Percentiles rank a stretch among this genome's conserved stretches.
Evolutionary conservation across 1,140 invertebrate species (phyloP).

Genomic region (Protaetia brevitarsis): DNA sequence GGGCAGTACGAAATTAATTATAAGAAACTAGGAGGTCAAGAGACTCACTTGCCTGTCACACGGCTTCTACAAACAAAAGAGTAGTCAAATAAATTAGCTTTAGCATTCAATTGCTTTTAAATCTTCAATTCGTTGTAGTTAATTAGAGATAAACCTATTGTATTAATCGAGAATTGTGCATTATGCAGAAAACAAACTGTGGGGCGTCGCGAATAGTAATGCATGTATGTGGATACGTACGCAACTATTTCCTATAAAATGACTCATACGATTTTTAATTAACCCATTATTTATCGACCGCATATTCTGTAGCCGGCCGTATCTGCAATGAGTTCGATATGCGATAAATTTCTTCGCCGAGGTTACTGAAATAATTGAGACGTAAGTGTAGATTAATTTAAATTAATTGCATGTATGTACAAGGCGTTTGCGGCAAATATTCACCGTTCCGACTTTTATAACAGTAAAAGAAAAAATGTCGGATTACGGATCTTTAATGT

Average conservation of each 20-base stretch:
- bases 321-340: not conserved
- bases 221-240: not conserved
- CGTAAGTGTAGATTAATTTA: slow-evolving; percentile 5
- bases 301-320: not conserved
- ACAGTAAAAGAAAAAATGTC: not conserved
- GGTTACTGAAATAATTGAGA: slow-evolving; percentile 9
- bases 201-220: no score
- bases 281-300: not conserved
- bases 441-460: not conserved
- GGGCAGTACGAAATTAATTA: no score
- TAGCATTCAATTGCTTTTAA: no score
- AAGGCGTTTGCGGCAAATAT: not conserved
- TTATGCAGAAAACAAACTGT: no score
- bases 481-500: not conserved
- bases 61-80: no score
- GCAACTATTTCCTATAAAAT: not conserved
- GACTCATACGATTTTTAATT: not conserved
- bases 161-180: no score
- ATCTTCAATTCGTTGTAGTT: no score
- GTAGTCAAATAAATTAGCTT: no score
- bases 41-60: no score
- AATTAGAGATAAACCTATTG: no score
- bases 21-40: no score
- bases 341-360: not conserved
- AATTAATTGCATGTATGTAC: not conserved